Evolutionary conservation across 2,888 invertebrate genomes (phyloP), one percentile per base, ranked within the genome.

Genomic region (Lomographa bimaculata): DNA sequence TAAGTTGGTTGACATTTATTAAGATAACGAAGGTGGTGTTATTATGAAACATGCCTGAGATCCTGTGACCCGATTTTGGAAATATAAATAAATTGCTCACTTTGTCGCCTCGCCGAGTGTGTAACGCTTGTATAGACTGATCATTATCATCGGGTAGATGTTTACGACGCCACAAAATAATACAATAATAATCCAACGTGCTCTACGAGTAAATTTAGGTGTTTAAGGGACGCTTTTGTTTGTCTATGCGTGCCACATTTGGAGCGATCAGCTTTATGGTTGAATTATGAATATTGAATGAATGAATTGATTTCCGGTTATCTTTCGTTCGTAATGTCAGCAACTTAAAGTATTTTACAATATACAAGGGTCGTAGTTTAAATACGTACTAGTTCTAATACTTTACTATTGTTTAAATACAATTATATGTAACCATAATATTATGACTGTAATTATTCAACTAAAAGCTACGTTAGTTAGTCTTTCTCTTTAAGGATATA

Each of bases 61-160:
- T 46, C 48, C 30, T 46, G 50, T 64, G 62, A 63, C 64, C 64
- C 58, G 62, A 57, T 66, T 68, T 62, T 55, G 46, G 44, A 54
- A 64, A 63, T 59, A 54, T 48, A 61, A 57, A 57, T 54, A 56
- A 46, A 51, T 43, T 40, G 40, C 24, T 40, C 23, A 39, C 25
- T 50, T 28, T 29, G 25, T 30, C 48, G 44, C 44, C 41, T 40
- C 44, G 35, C 25, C 30, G 41, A 39, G 32, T 35, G 34, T 33
- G 35, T 28, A 38, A 34, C 37, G 42, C 30, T 45, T 43, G 46
- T 46, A 48, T 38, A 35, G 37, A 39, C 16, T 50, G 46, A 37
- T 48, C 38, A 30, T 43, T 50, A 47, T 46, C 37, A 32, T 27
- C 36, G 18, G 23, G 23, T 32, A 20, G 25, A 39, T 30, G 23